phyloP scores from a whole-genome alignment of 2,113 vertebrate genomes.

The Phalacrocorax brasilianus region DNA sequence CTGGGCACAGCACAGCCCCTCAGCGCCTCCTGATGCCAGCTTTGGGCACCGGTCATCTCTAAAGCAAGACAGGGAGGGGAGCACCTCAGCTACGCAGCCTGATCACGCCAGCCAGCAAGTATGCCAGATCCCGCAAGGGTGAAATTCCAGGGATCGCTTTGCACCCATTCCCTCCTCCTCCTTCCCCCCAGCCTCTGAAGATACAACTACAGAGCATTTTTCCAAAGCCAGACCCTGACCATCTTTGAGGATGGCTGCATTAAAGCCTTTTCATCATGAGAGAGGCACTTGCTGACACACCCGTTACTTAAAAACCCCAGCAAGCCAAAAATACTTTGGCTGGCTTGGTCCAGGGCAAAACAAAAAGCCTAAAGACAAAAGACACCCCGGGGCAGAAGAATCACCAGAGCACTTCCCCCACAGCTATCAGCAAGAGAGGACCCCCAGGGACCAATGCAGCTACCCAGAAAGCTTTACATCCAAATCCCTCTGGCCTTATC shows the following conservation, averaged over 20 bases:
- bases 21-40: accelerated
- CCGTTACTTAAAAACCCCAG: constrained; percentile 58
- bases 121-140: neutral
- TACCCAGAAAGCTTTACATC: neutral
- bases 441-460: neutral
- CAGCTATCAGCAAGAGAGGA: accelerated
- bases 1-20: neutral
- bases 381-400: neutral
- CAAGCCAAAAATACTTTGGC: constrained; percentile 37
- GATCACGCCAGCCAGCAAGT: neutral
- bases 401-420: neutral
- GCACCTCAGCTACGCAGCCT: neutral
- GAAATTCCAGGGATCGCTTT: constrained; percentile 40
- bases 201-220: constrained; percentile 29
- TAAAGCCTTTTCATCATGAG: constrained; percentile 39
- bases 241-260: neutral
- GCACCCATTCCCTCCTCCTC: neutral
- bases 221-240: constrained; percentile 24
- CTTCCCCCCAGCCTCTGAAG: neutral
- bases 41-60: neutral
- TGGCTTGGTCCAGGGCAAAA: neutral
- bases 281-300: constrained; percentile 52
- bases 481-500: neutral
- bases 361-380: neutral
- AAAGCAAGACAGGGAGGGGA: neutral